phyloP scores from a whole-genome alignment of 2,888 invertebrate species.

The Leucozona laternaria region DNA sequence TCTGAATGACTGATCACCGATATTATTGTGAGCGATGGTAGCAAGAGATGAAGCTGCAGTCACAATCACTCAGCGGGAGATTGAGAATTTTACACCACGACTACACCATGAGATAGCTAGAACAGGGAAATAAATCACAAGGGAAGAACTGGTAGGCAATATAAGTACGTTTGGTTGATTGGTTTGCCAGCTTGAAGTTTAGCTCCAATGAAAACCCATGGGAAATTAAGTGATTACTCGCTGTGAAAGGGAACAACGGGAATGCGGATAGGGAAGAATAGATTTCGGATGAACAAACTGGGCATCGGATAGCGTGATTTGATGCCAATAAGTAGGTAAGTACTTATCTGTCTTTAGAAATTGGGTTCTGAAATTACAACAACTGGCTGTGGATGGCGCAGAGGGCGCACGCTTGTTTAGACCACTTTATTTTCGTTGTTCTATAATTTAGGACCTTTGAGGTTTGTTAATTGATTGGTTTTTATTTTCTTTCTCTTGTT shows the following conservation, averaged over 20 bases:
- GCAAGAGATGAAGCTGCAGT: slow-evolving; percentile 37
- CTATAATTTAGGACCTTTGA: slow-evolving; percentile 16
- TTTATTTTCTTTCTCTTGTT: not conserved
- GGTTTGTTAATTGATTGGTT: slow-evolving; percentile 44
- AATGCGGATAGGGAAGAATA: not conserved
- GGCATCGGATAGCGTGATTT: slow-evolving; percentile 50
- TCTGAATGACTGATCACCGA: slow-evolving; percentile 43
- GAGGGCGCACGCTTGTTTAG: not conserved
- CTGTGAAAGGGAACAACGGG: slow-evolving; percentile 26
- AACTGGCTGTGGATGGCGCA: not conserved
- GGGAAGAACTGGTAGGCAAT: slow-evolving; percentile 43
- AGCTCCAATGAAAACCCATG: slow-evolving; percentile 60
- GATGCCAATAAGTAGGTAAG: slow-evolving; percentile 44
- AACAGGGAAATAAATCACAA: slow-evolving; percentile 48
- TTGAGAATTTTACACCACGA: slow-evolving; percentile 58
- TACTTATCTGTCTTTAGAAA: slow-evolving; percentile 2
- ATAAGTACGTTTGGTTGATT: slow-evolving; percentile 48
- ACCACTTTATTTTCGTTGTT: slow-evolving; percentile 33
- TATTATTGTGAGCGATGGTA: slow-evolving; percentile 32
- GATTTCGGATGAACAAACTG: slow-evolving; percentile 14
- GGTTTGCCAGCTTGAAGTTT: slow-evolving; percentile 38
- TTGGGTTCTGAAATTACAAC: not conserved
- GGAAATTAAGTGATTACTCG: slow-evolving; percentile 73
- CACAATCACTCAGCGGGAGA: slow-evolving; percentile 36
- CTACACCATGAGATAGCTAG: not conserved